These are phyloP conservation scores for Pantherophis alleghaniensis DNA, from an alignment of 2,797 vertebrate species.

Conservation along the genomic window DNA sequence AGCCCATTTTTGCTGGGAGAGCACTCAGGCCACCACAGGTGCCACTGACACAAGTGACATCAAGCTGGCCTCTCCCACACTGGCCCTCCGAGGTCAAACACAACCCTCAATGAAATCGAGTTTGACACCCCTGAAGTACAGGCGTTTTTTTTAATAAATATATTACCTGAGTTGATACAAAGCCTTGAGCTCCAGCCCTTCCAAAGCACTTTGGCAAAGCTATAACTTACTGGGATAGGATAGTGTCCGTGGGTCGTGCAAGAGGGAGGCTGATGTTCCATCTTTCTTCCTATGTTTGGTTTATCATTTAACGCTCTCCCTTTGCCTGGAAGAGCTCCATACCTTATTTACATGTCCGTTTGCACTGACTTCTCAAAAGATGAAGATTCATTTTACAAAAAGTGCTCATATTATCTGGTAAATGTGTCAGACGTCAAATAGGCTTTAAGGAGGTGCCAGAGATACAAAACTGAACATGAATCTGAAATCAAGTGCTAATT, in stretches of 20 bases:
- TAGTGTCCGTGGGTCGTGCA: background rate
- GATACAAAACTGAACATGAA: constrained; percentile 41
- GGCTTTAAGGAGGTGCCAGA: constrained; percentile 51
- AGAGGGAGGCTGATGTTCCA: constrained; percentile 7
- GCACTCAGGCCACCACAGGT: too few relatives aligned
- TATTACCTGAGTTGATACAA: background rate
- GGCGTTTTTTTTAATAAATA: background rate
- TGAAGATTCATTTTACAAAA: constrained; percentile 22
- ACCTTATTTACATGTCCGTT: constrained; percentile 19
- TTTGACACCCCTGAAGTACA: too few relatives aligned
- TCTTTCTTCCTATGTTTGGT: constrained; percentile 16
- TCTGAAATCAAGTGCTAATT: constrained; percentile 51
- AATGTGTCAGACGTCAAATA: constrained; percentile 48
- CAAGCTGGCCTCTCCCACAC: too few relatives aligned
- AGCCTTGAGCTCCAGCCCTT: background rate
- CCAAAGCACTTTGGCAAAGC: background rate
- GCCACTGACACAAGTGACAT: too few relatives aligned
- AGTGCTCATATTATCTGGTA: constrained; percentile 38
- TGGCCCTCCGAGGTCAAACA: too few relatives aligned
- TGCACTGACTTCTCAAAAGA: constrained; percentile 20
- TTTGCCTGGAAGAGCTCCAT: constrained; percentile 18
- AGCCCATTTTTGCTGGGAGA: too few relatives aligned
- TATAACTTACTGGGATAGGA: background rate
- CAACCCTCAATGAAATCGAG: too few relatives aligned
- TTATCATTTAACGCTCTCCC: constrained; percentile 28